A percentile compares a stretch with the other conserved stretches of the same genome.
Evolutionary conservation across 2,888 invertebrate genomes (phyloP).

Genomic region (Heliconius ethilla): DNA sequence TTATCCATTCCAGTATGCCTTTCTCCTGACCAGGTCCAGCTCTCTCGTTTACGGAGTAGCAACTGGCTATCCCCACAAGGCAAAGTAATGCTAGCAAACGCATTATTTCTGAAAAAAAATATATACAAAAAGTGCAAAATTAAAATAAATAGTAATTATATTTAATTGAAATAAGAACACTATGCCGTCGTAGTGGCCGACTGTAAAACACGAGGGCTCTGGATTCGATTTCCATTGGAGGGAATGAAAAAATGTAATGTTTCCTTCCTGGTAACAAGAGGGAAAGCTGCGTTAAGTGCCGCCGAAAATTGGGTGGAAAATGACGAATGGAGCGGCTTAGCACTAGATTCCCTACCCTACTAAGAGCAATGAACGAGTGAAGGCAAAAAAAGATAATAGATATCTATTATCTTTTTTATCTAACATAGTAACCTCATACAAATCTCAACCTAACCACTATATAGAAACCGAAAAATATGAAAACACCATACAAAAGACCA

Average conservation of each 20-base stretch:
- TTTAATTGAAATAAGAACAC: too few species aligned
- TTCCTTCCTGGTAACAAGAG: not conserved
- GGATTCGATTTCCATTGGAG: too few species aligned
- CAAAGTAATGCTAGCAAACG: constrained; percentile 56
- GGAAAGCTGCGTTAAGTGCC: not conserved
- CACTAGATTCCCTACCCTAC: not conserved
- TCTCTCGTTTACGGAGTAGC: constrained; percentile 48
- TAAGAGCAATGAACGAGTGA: too few species aligned
- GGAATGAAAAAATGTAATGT: not conserved
- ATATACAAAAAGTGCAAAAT: not conserved
- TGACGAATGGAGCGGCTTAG: not conserved
- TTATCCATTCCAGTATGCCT: constrained; percentile 75
- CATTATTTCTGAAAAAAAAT: constrained; percentile 52
- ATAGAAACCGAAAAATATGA: not conserved
- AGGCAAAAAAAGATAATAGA: too few species aligned
- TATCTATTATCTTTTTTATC: too few species aligned
- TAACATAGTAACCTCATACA: too few species aligned
- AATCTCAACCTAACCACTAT: not conserved
- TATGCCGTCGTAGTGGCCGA: too few species aligned
- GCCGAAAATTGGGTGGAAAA: not conserved
- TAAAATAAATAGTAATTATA: not conserved
- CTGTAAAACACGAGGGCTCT: too few species aligned
- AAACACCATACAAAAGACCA: not conserved
- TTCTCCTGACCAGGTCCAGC: constrained; percentile 56
- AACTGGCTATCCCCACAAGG: constrained; percentile 49